Evolutionary conservation across 2,113 vertebrate genomes (phyloP).

Genomic region (Scatophagus argus): DNA sequence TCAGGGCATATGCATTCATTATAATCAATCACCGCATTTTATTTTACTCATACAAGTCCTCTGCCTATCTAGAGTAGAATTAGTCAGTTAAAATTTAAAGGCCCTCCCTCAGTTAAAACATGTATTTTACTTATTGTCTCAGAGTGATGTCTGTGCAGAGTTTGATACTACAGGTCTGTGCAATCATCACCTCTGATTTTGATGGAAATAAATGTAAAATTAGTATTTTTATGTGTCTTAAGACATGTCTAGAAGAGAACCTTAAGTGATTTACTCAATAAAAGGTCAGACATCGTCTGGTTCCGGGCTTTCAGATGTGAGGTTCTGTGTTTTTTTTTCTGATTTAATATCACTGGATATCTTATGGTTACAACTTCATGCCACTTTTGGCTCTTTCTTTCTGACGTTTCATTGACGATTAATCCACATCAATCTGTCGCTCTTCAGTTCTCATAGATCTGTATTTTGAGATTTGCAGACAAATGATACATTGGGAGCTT

Average conservation of each 20-base stretch:
- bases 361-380: not conserved
- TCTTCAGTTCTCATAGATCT: not conserved
- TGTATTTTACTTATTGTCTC: not conserved
- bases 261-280: not conserved
- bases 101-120: not conserved
- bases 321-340: not conserved
- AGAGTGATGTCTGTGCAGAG: not conserved
- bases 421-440: not conserved
- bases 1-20: conserved; percentile 27
- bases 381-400: not conserved
- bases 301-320: not conserved
- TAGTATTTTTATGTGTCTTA: not conserved
- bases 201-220: not conserved
- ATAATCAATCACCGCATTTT: conserved; percentile 16
- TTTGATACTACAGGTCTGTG: not conserved
- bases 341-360: not conserved
- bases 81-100: not conserved
- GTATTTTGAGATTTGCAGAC: not conserved
- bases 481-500: not conserved
- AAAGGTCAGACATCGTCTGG: not conserved
- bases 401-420: not conserved
- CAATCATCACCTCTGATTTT: no score
- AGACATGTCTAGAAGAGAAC: not conserved
- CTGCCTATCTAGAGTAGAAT: not conserved
- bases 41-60: not conserved